Evolutionary conservation across 2,888 invertebrate genomes (phyloP).

Genomic region (Syritta pipiens): DNA sequence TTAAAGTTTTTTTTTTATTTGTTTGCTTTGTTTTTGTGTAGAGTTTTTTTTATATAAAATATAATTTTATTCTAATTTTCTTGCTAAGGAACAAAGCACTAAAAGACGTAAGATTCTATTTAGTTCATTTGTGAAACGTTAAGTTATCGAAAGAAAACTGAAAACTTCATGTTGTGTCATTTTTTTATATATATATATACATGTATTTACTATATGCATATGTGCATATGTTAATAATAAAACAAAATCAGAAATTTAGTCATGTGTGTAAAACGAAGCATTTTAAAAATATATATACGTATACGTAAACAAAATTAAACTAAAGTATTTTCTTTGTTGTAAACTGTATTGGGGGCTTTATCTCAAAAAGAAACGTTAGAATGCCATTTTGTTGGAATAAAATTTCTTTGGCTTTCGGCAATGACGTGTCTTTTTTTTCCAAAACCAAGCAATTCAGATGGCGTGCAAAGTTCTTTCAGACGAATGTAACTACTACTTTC

Average conservation of each 20-base stretch:
- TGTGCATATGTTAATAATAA: conserved; percentile 42
- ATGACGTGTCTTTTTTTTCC: no score
- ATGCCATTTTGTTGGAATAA: no score
- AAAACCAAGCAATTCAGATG: no score
- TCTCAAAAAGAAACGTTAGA: no score
- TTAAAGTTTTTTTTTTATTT: conserved; percentile 13
- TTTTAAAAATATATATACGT: conserved; percentile 53
- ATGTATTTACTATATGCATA: conserved; percentile 29
- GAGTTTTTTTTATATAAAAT: conserved; percentile 17
- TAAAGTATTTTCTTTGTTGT: no score
- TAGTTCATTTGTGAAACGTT: conserved; percentile 47
- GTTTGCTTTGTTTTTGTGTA: conserved; percentile 43
- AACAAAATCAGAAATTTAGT: conserved; percentile 55
- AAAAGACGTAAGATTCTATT: conserved; percentile 64
- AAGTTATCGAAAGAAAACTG: conserved; percentile 38
- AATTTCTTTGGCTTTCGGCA: no score
- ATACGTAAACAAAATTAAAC: conserved; percentile 34
- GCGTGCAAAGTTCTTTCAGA: no score
- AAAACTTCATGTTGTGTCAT: conserved; percentile 64
- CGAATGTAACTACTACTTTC: no score
- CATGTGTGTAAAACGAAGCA: conserved; percentile 54
- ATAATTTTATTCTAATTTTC: conserved; percentile 16
- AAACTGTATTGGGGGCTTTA: no score
- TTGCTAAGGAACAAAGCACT: conserved; percentile 55
- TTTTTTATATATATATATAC: conserved; percentile 65